Percentiles rank a stretch among this genome's conserved stretches.
Conservation (phyloP, 1,140 invertebrate species). For the Conopomorpha cramerella region DNA sequence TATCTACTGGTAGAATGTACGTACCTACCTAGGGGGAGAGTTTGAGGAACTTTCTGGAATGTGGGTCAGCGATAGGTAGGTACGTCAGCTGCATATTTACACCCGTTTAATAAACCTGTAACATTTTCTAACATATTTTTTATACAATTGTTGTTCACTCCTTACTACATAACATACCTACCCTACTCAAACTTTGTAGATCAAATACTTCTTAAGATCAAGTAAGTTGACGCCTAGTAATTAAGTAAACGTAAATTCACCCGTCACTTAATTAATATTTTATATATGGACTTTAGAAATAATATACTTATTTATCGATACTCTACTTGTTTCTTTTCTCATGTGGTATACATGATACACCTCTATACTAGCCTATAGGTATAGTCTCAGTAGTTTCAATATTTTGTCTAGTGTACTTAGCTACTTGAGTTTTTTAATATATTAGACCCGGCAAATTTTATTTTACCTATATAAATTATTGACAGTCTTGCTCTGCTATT, state of each 20-base stretch:
- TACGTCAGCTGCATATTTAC: not conserved
- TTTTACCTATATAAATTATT: not conserved
- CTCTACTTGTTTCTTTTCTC: constrained; percentile 4
- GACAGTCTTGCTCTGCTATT: not conserved
- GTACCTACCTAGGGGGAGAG: too few species aligned
- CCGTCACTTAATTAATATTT: constrained; percentile 60
- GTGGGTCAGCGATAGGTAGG: too few species aligned
- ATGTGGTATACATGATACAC: not conserved
- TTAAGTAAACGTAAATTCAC: constrained; percentile 57
- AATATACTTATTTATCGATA: constrained; percentile 59
- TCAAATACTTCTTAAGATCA: not conserved
- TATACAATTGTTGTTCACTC: not conserved
- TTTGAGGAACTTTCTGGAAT: too few species aligned
- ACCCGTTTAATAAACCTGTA: constrained; percentile 1
- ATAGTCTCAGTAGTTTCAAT: not conserved
- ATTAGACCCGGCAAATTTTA: too few species aligned
- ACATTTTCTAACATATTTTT: constrained; percentile 7
- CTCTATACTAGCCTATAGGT: not conserved
- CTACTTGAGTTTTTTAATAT: too few species aligned
- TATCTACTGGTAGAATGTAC: too few species aligned
- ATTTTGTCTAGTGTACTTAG: too few species aligned
- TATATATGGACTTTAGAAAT: constrained; percentile 57
- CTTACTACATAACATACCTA: not conserved
- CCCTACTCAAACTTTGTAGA: too few species aligned
- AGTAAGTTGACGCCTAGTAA: constrained; percentile 47